phyloP scores from a whole-genome alignment of 2,888 invertebrate genomes.

The Pachydiplax longipennis region DNA sequence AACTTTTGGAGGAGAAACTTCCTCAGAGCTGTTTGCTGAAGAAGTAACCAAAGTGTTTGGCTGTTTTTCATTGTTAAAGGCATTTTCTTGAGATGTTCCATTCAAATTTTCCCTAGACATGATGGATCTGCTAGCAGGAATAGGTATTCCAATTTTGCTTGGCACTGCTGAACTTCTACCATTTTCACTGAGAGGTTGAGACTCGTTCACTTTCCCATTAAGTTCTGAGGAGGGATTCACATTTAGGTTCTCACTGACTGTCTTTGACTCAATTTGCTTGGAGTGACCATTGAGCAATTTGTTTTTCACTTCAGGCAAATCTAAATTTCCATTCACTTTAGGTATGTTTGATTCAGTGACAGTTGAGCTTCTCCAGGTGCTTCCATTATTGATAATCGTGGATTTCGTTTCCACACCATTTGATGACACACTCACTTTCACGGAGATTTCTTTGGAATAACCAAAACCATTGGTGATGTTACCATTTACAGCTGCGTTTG shows the following conservation, averaged over 20 bases:
- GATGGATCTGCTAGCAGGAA: background rate
- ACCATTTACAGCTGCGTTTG: background rate
- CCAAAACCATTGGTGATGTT: background rate
- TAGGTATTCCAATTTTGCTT: background rate
- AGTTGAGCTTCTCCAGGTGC: background rate
- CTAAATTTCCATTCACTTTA: background rate
- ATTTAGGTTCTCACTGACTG: background rate
- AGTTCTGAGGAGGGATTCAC: background rate
- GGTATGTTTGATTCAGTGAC: background rate
- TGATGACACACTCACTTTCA: conserved; percentile 8
- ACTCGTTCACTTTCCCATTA: background rate
- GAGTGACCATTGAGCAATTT: background rate
- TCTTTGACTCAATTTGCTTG: background rate
- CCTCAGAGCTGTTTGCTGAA: background rate
- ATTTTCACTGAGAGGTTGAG: background rate
- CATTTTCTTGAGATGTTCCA: background rate
- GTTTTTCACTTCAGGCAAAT: background rate
- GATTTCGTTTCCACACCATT: background rate
- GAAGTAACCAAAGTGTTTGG: background rate
- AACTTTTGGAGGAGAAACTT: background rate
- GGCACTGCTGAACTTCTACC: background rate
- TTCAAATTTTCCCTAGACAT: background rate
- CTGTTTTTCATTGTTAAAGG: background rate
- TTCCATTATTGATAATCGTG: background rate
- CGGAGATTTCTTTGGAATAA: background rate